Evolutionary conservation across 2,888 invertebrate genomes (phyloP), one percentile per base, ranked within the genome.

Genomic region (Acronicta aceris): DNA sequence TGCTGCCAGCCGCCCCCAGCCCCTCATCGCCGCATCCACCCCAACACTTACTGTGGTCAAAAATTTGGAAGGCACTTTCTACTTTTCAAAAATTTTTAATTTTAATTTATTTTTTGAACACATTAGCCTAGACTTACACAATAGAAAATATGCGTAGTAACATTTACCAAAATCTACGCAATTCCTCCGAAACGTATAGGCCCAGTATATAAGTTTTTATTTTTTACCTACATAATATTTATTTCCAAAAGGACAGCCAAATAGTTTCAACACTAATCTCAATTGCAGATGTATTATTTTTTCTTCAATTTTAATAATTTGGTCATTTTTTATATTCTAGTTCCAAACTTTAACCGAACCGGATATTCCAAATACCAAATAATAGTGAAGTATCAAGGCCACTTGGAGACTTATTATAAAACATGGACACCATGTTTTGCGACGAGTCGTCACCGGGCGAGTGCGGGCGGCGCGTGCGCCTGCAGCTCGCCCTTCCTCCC

Each of bases 1-100:
- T 71, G 71, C 74, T 74, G 74, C 78, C 77, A 71, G 67, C 65
- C 82, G 80, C 85, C 75, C 61, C 87, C 81, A 76, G 80, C 84
- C 86, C 84, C 83, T 84, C 88, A 82, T 91, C 95, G 95, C 95
- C 95, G 92, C 92, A 91, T 88, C 87, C 84, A 88, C 88, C 91
- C 96, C 96, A 93, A 95, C 95, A 95, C 95, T 95, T 92, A 92
- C 89, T 92, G 91, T 95, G 94, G 94, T 95, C 94, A 94, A 94
- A 93, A 93, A 93, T 95, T 95, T 96, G 96, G 96, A 97, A 97
- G 97, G 97, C 97, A 97, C 97, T 97, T 97, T 96, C 96, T 96
- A 96, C 96, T 96, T 95, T 95, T 95, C 88, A 91, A 93, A 93
- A 91, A 89, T 89, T 93, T 92, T 88, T 84, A 89, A 86, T 89